Conservation (phyloP, 2,888 invertebrate genomes). For the Sceliomorpha sp. region DNA sequence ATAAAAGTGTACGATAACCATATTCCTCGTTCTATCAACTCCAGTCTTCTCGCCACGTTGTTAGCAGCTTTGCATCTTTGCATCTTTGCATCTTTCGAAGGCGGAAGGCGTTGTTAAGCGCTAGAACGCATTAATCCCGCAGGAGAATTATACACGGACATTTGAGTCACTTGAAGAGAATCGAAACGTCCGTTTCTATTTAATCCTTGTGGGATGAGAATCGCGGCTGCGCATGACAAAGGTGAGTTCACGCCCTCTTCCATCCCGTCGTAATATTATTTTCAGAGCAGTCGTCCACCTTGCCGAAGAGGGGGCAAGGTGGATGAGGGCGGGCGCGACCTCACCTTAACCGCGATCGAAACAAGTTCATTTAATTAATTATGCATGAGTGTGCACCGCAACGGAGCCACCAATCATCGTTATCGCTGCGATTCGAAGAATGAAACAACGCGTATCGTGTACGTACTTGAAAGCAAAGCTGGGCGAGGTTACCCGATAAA, state of each 20-base stretch:
- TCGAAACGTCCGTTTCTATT: constrained; percentile 49
- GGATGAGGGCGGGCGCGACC: constrained; percentile 58
- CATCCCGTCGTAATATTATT: constrained; percentile 69
- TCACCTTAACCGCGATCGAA: constrained; percentile 66
- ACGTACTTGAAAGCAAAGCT: constrained; percentile 16
- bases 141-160: constrained; percentile 46
- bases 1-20: too few relatives aligned
- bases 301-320: constrained; percentile 20
- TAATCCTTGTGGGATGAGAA: constrained; percentile 53
- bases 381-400: constrained; percentile 66
- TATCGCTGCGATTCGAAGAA: constrained; percentile 60
- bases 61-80: too few relatives aligned
- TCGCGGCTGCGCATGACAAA: constrained; percentile 67
- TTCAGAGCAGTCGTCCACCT: constrained; percentile 61
- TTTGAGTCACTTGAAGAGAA: constrained; percentile 19
- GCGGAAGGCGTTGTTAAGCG: constrained; percentile 11
- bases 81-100: too few relatives aligned
- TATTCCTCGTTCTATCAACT: too few relatives aligned
- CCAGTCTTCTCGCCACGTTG: too few relatives aligned
- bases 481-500: constrained; percentile 31
- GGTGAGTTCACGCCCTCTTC: constrained; percentile 67
- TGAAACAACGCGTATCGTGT: constrained; percentile 30
- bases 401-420: constrained; percentile 64
- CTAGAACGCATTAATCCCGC: constrained; percentile 51
- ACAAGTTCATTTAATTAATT: constrained; percentile 75